These are phyloP conservation scores for Troides helena DNA, from an alignment of 2,888 invertebrate genomes.

Conservation along the genomic window DNA sequence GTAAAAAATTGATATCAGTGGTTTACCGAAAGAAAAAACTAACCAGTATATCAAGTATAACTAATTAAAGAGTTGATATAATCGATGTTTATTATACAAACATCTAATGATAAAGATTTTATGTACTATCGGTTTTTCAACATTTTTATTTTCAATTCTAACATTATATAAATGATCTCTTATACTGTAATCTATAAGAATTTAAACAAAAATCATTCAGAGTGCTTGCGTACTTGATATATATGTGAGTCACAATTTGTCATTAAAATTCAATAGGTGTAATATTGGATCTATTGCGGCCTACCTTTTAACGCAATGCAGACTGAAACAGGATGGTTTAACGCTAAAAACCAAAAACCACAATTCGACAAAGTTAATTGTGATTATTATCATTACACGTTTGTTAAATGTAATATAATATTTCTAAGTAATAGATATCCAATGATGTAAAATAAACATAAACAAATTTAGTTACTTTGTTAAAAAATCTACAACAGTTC, in stretches of 20 bases:
- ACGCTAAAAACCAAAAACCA: conserved; percentile 18
- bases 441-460: not conserved
- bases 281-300: conserved; percentile 42
- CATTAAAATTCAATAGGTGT: conserved; percentile 12
- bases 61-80: too few relatives aligned
- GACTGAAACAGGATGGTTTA: conserved; percentile 20
- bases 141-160: too few relatives aligned
- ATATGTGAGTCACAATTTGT: not conserved
- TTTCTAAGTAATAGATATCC: not conserved
- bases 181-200: not conserved
- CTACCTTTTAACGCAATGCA: conserved; percentile 20
- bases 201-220: not conserved
- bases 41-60: too few relatives aligned
- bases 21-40: too few relatives aligned
- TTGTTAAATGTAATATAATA: not conserved
- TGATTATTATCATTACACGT: conserved; percentile 9
- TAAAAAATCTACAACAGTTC: not conserved
- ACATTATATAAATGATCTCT: too few relatives aligned
- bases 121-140: too few relatives aligned
- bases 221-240: not conserved
- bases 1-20: not conserved
- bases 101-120: too few relatives aligned
- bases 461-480: not conserved
- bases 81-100: too few relatives aligned
- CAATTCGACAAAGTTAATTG: conserved; percentile 25